Base-by-base conservation (phyloP, 2,797 vertebrate genomes). In the Allobates femoralis region DNA sequence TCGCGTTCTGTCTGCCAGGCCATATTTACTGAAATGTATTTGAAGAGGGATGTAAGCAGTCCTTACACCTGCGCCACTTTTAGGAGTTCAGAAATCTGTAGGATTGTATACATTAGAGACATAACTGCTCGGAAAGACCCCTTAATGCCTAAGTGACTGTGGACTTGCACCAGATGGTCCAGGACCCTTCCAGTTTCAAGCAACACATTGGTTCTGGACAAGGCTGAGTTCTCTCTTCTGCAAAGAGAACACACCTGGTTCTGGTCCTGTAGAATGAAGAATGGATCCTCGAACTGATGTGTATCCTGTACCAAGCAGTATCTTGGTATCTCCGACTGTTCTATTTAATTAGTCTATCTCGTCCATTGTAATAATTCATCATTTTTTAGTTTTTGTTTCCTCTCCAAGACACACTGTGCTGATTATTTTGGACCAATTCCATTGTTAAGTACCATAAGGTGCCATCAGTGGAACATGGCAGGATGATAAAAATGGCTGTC, bases 21-120 rank as follows among this genome's bases (percentile, higher is more conserved):
- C 71, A 88, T 89, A 87, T 82, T 53, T 34, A 66, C 66, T 58
- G 11, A 53, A 30, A 18, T 5, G 15, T 58, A 26, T 32, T 60
- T 83, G 32, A 12, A 21, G 64, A 23, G 30, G n/a, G 28, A 34
- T 55, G 6, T 32, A 30, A 32, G 28, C 1, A 16, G 26, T 28
- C 56, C 15, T 73, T 58, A 58, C 67, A 60, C 15, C 16, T 37
- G 28, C 10, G 53, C 50, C 51, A 69, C 23, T 71, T 34, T 6
- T 50, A 74, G 23, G 37, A 73, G 71, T 3, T 46, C 71, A 18
- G 30, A 51, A 82, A 69, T 71, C 64, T 69, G 19, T 81, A 67
- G 10, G 41, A 67, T n/a, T 55, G 50, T 81, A 1, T 56, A 28
- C 16, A 56, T 30, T 71, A 32, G 16, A 26, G 50, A 18, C 32